Percentiles rank a stretch among this genome's conserved stretches.
These are phyloP conservation scores for Strigamia transsilvanica DNA, from an alignment of 2,888 invertebrate genomes.

Conservation along the genomic window DNA sequence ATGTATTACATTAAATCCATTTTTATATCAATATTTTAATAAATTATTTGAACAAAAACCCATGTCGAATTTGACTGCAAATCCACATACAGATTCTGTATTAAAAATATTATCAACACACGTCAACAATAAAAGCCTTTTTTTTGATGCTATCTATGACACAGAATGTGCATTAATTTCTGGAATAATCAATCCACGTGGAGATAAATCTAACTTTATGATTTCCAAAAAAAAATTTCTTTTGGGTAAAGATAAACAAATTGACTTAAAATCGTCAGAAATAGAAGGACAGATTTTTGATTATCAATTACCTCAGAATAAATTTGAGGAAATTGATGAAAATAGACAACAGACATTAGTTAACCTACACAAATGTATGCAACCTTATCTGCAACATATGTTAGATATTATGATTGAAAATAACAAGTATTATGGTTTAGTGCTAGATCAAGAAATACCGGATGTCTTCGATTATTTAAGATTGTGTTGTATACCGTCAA, in stretches of 20 bases:
- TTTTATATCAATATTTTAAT: background rate
- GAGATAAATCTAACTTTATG: background rate
- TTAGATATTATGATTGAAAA: no score
- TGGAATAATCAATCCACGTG: background rate
- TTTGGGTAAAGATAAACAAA: background rate
- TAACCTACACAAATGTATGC: no score
- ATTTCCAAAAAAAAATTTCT: background rate
- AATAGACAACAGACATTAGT: no score
- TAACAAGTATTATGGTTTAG: background rate
- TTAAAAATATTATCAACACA: background rate
- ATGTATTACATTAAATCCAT: background rate
- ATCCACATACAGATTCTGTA: background rate
- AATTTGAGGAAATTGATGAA: background rate
- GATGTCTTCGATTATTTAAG: background rate
- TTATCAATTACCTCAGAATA: background rate
- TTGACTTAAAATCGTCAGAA: background rate
- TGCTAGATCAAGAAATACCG: background rate
- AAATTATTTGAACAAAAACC: background rate
- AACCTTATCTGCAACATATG: no score
- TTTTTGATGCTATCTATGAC: background rate
- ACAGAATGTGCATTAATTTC: background rate
- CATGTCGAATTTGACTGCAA: background rate
- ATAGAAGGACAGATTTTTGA: background rate
- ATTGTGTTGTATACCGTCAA: background rate
- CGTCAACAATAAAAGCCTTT: background rate